Evolutionary conservation across 64 coral and sea anemone species (phyloP).

Genomic region (Actinia tenebrosa): DNA sequence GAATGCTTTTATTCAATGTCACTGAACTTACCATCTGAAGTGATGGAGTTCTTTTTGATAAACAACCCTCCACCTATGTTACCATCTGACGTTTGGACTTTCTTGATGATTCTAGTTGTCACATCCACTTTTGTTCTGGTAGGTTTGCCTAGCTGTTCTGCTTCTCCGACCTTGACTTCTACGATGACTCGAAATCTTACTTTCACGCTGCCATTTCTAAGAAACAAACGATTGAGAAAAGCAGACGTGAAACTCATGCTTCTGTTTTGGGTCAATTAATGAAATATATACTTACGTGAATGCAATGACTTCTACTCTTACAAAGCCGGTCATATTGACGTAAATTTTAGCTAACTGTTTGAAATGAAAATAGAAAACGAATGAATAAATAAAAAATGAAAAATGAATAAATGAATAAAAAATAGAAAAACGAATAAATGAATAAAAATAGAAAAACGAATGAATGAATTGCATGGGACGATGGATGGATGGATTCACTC

Average conservation of each 20-base stretch:
- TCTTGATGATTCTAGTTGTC: background rate
- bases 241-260: too few relatives aligned
- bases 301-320: slow-evolving; percentile 4
- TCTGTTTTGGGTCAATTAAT: background rate
- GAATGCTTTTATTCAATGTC: too few relatives aligned
- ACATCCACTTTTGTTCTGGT: slow-evolving; percentile 6
- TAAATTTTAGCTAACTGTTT: background rate
- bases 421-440: background rate
- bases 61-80: background rate
- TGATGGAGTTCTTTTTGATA: background rate
- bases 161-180: background rate
- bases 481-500: background rate
- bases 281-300: background rate
- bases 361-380: too few relatives aligned
- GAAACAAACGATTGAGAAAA: background rate
- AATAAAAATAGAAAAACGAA: too few relatives aligned
- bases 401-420: background rate
- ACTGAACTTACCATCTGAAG: background rate
- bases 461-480: background rate
- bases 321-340: background rate
- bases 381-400: background rate
- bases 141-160: background rate
- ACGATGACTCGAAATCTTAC: background rate
- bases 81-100: background rate
- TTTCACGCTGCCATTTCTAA: slow-evolving; percentile 5